Evolutionary conservation across 2,797 vertebrate genomes (phyloP), one percentile per base, ranked within the genome.

Genomic region (Xiphophorus birchmanni): DNA sequence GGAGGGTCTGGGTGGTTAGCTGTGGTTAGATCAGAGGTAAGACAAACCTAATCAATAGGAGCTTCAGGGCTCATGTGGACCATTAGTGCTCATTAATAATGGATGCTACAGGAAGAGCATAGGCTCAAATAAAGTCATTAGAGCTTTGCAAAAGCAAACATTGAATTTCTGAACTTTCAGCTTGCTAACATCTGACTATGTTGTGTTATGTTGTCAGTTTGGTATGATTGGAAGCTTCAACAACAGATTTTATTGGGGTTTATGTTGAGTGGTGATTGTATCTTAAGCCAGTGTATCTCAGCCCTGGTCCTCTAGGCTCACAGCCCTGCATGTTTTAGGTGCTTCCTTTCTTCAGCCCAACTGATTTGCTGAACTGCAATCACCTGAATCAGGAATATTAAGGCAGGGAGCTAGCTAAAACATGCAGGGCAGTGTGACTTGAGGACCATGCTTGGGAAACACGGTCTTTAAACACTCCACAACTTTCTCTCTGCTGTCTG

Each of bases 81-180:
- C 94, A 94, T 95, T 94, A 92, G 86, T 50, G 13, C 69, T 90
- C 91, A 93, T 95, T 89, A 94, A 93, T 94, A 92, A 95, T 94
- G 88, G 79, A 93, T 89, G 11, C 15, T 47, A 15, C 48, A 76
- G 54, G 72, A 83, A 58, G 80, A 82, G 82, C 40, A 21, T 72
- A 80, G 87, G 86, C 86, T 89, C 88, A 74, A 84, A 85, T 87
- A 80, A 85, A 86, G 80, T 82, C 21, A 85, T 83, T 83, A 83
- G 90, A 90, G 80, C 80, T 80, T 60, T 18, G 74, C 26, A 32
- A 15, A 21, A 12, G 13, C 23, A 42, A 58, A 44, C 12, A 75
- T 8, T 42, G 37, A 69, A 26, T 69, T 69, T 69, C 63, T 67
- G 63, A 9, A 10, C 21, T 67, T 37, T 40, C 18, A 67, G 63